Evolutionary conservation across 2,113 vertebrate genomes (phyloP).

Genomic region (Symphodus melops): DNA sequence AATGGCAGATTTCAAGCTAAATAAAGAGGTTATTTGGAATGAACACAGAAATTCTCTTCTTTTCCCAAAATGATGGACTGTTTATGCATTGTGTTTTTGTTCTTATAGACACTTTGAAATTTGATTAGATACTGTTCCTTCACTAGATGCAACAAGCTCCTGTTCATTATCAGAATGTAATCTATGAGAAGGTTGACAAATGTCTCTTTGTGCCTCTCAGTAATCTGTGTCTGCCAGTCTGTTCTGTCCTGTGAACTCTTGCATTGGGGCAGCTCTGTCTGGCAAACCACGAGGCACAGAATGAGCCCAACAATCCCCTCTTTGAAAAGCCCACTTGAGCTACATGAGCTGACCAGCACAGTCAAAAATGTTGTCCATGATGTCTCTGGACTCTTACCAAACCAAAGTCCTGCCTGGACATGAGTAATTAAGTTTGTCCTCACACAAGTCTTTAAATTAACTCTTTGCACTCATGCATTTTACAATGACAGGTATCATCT

Average conservation of each 20-base stretch:
- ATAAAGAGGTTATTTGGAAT: not conserved
- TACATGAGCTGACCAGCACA: slow-evolving; percentile 40
- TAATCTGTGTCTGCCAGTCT: slow-evolving; percentile 37
- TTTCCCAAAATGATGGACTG: not conserved
- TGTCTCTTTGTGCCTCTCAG: slow-evolving; percentile 48
- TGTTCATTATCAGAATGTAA: slow-evolving; percentile 14
- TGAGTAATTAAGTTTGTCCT: not conserved
- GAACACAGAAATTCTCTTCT: not conserved
- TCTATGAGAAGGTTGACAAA: slow-evolving; percentile 32
- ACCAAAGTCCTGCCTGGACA: not conserved
- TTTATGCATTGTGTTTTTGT: not conserved
- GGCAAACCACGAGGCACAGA: slow-evolving; percentile 43
- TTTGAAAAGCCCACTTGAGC: slow-evolving; percentile 57
- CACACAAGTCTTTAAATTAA: not conserved
- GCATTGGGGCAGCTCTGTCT: slow-evolving; percentile 12
- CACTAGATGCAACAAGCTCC: not conserved
- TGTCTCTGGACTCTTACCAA: slow-evolving; percentile 16
- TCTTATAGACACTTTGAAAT: not conserved
- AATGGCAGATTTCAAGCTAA: not conserved
- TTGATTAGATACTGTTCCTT: not conserved
- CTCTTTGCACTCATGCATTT: not conserved
- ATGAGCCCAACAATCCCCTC: slow-evolving; percentile 50
- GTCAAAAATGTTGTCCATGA: slow-evolving; percentile 42
- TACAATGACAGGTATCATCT: too few species aligned
- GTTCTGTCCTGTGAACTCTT: slow-evolving; percentile 39